Conservation (phyloP, 1,140 invertebrate species). For the Papilio polyxenes region DNA sequence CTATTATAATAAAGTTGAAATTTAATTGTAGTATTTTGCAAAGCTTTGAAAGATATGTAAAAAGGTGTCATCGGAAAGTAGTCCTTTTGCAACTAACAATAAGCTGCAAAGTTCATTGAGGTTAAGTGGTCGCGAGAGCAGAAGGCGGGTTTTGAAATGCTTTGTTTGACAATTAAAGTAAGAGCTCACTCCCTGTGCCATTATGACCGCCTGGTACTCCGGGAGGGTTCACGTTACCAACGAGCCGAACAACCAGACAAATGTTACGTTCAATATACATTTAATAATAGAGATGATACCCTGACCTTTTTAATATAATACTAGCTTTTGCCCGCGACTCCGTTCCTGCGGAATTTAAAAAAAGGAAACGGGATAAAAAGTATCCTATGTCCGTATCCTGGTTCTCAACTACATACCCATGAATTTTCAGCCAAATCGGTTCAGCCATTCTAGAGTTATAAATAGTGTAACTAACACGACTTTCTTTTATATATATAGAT, state of each 20-base stretch:
- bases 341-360: too few species aligned
- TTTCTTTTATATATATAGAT: too few species aligned
- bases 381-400: too few species aligned
- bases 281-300: not conserved
- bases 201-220: constrained; percentile 41
- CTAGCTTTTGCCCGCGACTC: too few species aligned
- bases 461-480: too few species aligned
- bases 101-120: constrained; percentile 28
- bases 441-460: too few species aligned
- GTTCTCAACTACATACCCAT: too few species aligned
- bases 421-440: too few species aligned
- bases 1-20: not conserved
- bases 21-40: not conserved
- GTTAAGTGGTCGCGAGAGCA: constrained; percentile 19
- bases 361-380: too few species aligned
- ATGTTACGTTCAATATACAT: constrained; percentile 1
- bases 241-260: not conserved
- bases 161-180: constrained; percentile 53
- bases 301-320: not conserved
- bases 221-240: not conserved
- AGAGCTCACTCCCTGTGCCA: constrained; percentile 39
- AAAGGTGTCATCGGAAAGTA: constrained; percentile 20
- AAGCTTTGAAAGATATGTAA: not conserved
- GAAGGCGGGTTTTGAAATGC: constrained; percentile 17
- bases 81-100: not conserved